phyloP scores from a whole-genome alignment of 2,113 vertebrate species.

The Stegostoma tigrinum region DNA sequence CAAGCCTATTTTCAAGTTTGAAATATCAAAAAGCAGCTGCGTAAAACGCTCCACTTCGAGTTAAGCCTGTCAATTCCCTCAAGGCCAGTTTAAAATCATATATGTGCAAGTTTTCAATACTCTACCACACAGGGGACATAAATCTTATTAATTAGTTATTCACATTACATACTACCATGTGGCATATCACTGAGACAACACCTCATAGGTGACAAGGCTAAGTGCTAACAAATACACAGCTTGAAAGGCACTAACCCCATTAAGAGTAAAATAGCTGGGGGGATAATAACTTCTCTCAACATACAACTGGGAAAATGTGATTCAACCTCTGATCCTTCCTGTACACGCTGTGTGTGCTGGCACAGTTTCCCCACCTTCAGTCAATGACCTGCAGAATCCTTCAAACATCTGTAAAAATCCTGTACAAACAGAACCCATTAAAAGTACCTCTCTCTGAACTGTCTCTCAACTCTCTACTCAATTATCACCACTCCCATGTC shows the following conservation, averaged over 20 bases:
- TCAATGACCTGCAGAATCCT: neutral
- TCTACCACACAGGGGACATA: neutral
- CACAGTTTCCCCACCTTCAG: neutral
- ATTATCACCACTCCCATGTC: neutral
- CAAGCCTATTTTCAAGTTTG: neutral
- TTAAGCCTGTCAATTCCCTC: neutral
- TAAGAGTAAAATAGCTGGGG: neutral
- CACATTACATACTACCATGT: neutral
- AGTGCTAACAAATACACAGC: neutral
- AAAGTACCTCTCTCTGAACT: neutral
- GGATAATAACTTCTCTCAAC: neutral
- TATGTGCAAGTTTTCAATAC: neutral
- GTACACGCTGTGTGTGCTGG: neutral
- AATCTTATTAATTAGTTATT: slow-evolving; percentile 7
- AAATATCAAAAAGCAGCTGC: neutral
- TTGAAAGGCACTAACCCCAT: neutral
- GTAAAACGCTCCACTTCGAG: neutral
- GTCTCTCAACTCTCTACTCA: neutral
- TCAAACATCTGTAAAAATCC: neutral
- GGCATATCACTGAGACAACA: neutral
- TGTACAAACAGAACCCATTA: neutral
- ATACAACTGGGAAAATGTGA: neutral
- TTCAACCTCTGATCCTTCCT: neutral
- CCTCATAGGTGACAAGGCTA: neutral
- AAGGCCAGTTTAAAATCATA: neutral